phyloP scores from a whole-genome alignment of 1,140 invertebrate species.

The Lucilia sericata region DNA sequence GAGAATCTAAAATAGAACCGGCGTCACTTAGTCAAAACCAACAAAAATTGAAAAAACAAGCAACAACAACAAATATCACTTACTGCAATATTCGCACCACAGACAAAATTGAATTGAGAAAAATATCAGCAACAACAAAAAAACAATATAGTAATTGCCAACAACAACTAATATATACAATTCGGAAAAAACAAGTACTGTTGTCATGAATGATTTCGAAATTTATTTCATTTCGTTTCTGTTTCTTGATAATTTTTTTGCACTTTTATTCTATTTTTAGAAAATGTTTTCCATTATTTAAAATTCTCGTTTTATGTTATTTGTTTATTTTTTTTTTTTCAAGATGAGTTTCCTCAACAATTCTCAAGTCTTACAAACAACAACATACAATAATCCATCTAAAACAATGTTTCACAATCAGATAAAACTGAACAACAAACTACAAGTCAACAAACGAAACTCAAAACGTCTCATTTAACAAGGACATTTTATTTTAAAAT shows the following conservation, averaged over 20 bases:
- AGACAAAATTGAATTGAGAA: background rate
- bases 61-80: background rate
- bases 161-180: too few relatives aligned
- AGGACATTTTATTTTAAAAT: background rate
- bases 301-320: too few relatives aligned
- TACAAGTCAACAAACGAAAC: conserved; percentile 18
- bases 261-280: too few relatives aligned
- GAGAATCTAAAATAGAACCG: conserved; percentile 40
- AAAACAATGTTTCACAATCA: conserved; percentile 7
- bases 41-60: background rate
- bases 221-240: too few relatives aligned
- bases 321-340: too few relatives aligned
- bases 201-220: too few relatives aligned
- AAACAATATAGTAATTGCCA: background rate
- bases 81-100: conserved; percentile 6
- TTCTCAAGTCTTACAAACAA: background rate
- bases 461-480: background rate
- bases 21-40: conserved; percentile 36
- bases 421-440: background rate
- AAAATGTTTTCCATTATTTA: too few relatives aligned
- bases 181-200: too few relatives aligned
- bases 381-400: background rate
- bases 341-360: too few relatives aligned
- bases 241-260: too few relatives aligned
- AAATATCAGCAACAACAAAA: background rate